Conservation (phyloP, 1,140 invertebrate species). For the Leguminivora glycinivorella region DNA sequence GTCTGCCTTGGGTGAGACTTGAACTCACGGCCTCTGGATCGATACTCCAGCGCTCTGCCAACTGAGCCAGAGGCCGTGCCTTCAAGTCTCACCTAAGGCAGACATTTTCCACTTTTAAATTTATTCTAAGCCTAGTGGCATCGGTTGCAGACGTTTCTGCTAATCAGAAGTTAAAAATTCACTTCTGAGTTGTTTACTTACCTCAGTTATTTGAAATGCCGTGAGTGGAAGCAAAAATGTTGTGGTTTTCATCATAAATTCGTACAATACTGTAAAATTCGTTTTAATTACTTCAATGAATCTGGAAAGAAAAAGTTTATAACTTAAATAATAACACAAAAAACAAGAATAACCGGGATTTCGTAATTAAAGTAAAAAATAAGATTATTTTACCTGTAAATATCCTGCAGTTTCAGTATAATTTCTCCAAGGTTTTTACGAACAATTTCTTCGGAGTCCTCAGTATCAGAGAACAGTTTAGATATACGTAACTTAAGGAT, state of each 20-base stretch:
- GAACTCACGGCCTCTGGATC: too few relatives aligned
- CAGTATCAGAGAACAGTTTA: constrained; percentile 33
- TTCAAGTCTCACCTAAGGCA: too few relatives aligned
- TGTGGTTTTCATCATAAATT: constrained; percentile 53
- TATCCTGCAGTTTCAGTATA: constrained; percentile 45
- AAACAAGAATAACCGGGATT: not conserved
- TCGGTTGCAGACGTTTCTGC: too few relatives aligned
- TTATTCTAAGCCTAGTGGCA: too few relatives aligned
- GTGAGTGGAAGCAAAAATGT: constrained; percentile 47
- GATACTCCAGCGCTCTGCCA: too few relatives aligned
- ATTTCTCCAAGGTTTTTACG: constrained; percentile 39
- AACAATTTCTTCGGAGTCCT: constrained; percentile 21
- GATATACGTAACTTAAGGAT: constrained; percentile 38
- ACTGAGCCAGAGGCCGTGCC: too few relatives aligned
- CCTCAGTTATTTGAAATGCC: constrained; percentile 52
- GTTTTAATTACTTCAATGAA: constrained; percentile 40
- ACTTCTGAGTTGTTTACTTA: constrained; percentile 29
- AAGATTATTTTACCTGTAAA: constrained; percentile 46
- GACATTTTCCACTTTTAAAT: too few relatives aligned
- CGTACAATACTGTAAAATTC: constrained; percentile 48
- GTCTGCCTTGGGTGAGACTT: too few relatives aligned
- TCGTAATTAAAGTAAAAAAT: not conserved
- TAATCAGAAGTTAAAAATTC: too few relatives aligned
- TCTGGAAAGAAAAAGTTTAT: constrained; percentile 36
- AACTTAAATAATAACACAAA: not conserved